Conservation (phyloP, 2,797 vertebrate species). For the Acanthurus tractus region DNA sequence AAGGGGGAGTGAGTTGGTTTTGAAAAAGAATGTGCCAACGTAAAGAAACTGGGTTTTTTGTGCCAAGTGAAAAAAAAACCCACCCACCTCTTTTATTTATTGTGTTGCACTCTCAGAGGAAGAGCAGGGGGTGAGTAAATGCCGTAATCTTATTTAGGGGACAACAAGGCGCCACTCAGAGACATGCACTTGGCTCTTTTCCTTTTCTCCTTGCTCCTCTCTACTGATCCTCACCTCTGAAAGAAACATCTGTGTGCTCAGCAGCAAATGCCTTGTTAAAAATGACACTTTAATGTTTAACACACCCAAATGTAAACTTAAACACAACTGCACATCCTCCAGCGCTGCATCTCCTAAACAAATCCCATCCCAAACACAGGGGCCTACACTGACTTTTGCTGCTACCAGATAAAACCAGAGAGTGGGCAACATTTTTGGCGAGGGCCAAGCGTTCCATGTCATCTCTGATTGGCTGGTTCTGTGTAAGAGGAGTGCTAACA, state of each 20-base stretch:
- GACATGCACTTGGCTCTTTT: slow-evolving; percentile 67
- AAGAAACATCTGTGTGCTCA: slow-evolving; percentile 79
- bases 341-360: slow-evolving; percentile 34
- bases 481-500: slow-evolving; percentile 44
- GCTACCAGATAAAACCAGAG: slow-evolving; percentile 64
- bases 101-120: slow-evolving; percentile 63
- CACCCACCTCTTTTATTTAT: slow-evolving; percentile 69
- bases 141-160: slow-evolving; percentile 76
- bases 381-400: slow-evolving; percentile 57
- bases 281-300: slow-evolving; percentile 40
- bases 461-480: slow-evolving; percentile 61
- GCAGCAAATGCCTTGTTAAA: slow-evolving; percentile 52
- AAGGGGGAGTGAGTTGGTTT: slow-evolving; percentile 54
- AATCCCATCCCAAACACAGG: slow-evolving; percentile 57
- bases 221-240: slow-evolving; percentile 55
- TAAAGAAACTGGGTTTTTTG: slow-evolving; percentile 43
- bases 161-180: slow-evolving; percentile 68
- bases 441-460: background rate
- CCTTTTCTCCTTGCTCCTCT: slow-evolving; percentile 58
- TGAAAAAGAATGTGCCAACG: slow-evolving; percentile 52
- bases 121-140: slow-evolving; percentile 69
- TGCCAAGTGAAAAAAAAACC: slow-evolving; percentile 23
- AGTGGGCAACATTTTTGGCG: slow-evolving; percentile 56
- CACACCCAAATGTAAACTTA: slow-evolving; percentile 34
- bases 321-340: slow-evolving; percentile 27